Base-by-base conservation (phyloP, 2,797 vertebrate species). In the Harpagifer antarcticus region DNA sequence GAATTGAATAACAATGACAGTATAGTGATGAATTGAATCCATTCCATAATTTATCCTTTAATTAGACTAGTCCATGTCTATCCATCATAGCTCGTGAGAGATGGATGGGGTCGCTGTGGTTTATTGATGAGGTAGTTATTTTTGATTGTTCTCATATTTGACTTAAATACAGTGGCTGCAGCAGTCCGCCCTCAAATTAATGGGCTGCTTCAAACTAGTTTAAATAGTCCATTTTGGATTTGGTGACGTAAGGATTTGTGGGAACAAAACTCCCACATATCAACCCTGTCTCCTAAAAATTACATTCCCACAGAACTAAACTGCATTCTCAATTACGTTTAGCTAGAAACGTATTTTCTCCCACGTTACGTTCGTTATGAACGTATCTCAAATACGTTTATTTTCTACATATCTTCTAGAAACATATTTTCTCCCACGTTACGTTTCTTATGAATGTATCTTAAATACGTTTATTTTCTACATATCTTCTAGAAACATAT, bases 1-100 rank as follows among this genome's bases (percentile, higher is more conserved):
- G 87, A 88, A 86, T 88, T 86, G 87, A 90, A 89, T 70, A 78
- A 83, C 79, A 79, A 75, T 83, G 89, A 90, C 89, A 90, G 83
- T 71, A 56, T 71, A 47, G 81, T 92, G 92, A 93, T 93, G 82
- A 92, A 94, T 93, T 88, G 83, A 90, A 85, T 86, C 86, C 84
- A 90, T 91, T 93, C 81, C 84, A 92, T 92, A 93, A 93, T 93
- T 93, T 79, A 92, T 93, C 82, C 83, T 90, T 91, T 94, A 93
- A 94, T 93, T 93, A 93, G 88, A 90, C 76, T n/a, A 69, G 74
- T 79, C 71, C 78, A 53, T 76, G 87, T 92, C 88, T 86, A 91
- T 93, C 88, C 88, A 89, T 93, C 91, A 91, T 47, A 5, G 71
- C 74, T 77, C 68, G 48, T 53, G 64, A 69, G 79, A 90, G 92